phyloP scores from a whole-genome alignment of 1,140 invertebrate genomes.

The Frieseomelitta varia region DNA sequence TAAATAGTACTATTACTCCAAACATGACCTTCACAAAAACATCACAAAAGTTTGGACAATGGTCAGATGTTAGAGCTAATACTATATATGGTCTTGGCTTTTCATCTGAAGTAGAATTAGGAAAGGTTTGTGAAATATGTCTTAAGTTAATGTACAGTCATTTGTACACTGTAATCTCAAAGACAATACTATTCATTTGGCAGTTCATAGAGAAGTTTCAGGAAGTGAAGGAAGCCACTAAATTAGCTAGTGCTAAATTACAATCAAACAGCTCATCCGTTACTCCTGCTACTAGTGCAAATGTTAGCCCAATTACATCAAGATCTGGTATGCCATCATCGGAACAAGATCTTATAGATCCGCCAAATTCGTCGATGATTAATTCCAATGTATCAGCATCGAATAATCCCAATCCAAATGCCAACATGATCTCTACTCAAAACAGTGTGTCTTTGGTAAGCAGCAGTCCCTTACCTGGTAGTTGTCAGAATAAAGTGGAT shows the following conservation, averaged over 20 bases:
- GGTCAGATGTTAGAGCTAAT: constrained; percentile 98
- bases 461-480: constrained; percentile 78
- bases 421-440: constrained; percentile 80
- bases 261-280: constrained; percentile 89
- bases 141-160: constrained; percentile 17
- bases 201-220: constrained; percentile 99
- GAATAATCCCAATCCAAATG: constrained; percentile 79
- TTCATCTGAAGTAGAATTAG: constrained; percentile 95
- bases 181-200: constrained; percentile 69
- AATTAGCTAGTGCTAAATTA: constrained; percentile 86
- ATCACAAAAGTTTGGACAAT: constrained; percentile 99
- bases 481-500: constrained; percentile 77
- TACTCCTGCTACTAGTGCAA: constrained; percentile 91
- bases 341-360: constrained; percentile 82
- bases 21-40: constrained; percentile 99
- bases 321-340: constrained; percentile 83
- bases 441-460: constrained; percentile 81
- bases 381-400: constrained; percentile 80
- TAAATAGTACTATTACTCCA: constrained; percentile 98
- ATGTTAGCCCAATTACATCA: constrained; percentile 91
- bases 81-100: constrained; percentile 99
- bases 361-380: constrained; percentile 81
- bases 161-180: constrained; percentile 35
- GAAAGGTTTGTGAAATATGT: constrained; percentile 85
- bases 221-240: constrained; percentile 97